Conservation (phyloP, 1,140 invertebrate species). For the Akabosia matsudoensis region DNA sequence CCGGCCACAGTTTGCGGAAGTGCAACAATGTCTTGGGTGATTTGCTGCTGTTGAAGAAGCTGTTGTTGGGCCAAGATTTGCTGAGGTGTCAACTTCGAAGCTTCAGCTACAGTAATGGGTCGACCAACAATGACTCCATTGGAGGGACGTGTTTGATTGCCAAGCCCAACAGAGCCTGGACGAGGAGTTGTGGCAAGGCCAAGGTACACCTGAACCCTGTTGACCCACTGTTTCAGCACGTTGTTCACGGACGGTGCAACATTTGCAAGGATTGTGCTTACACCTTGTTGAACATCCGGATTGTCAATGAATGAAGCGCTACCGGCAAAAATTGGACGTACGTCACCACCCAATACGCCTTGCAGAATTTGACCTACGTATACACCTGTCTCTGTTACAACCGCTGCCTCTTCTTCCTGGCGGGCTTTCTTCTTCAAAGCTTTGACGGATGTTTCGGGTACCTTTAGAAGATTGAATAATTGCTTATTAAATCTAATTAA, state of each 20-base stretch:
- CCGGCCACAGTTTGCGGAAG: not conserved
- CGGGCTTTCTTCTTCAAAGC: not conserved
- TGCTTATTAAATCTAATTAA: not conserved
- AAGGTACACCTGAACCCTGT: not conserved
- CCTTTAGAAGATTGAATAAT: not conserved
- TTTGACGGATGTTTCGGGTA: not conserved
- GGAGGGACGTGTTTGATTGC: not conserved
- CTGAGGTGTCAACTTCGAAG: not conserved
- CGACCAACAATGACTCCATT: not conserved
- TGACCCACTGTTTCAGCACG: not conserved
- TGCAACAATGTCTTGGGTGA: not conserved
- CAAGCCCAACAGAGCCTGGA: not conserved
- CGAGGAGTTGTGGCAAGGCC: not conserved
- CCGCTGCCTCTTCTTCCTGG: not conserved
- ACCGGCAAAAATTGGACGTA: not conserved
- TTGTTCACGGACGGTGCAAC: not conserved
- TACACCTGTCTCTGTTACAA: not conserved
- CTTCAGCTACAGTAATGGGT: not conserved
- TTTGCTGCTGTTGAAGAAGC: constrained; percentile 2
- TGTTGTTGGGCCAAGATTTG: no score
- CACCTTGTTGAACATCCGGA: not conserved
- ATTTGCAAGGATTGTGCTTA: constrained; percentile 3
- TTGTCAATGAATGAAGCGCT: constrained; percentile 1
- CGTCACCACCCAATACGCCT: not conserved
- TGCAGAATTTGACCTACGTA: not conserved